Conservation (phyloP, 2,888 invertebrate species). For the Onchidella celtica region DNA sequence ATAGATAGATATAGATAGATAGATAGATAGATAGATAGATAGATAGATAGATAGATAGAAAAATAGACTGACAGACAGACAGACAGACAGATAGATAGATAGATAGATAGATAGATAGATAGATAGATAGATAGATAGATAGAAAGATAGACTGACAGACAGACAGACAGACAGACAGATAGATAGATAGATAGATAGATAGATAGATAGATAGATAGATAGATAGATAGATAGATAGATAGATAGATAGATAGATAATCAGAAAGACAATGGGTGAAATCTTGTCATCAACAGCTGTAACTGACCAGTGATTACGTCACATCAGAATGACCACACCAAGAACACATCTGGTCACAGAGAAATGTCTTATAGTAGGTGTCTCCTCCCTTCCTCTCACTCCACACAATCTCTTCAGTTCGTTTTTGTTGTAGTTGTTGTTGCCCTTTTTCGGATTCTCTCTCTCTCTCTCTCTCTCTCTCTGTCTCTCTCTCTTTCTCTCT, state of each 20-base stretch:
- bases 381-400: neutral
- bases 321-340: no score
- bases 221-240: neutral
- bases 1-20: neutral
- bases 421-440: neutral
- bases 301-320: no score
- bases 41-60: neutral
- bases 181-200: neutral
- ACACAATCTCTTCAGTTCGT: neutral
- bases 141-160: neutral
- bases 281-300: no score
- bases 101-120: slow-evolving; percentile 22
- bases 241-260: neutral
- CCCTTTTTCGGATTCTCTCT: neutral
- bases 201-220: neutral
- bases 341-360: no score
- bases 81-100: neutral
- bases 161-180: neutral
- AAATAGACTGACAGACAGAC: neutral
- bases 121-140: neutral
- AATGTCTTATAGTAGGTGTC: no score
- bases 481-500: neutral
- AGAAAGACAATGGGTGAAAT: neutral
- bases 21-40: neutral
- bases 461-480: neutral